Evolutionary conservation across 2,797 vertebrate genomes (phyloP), one percentile per base, ranked within the genome.

Genomic region (Macroramphosus scolopax): DNA sequence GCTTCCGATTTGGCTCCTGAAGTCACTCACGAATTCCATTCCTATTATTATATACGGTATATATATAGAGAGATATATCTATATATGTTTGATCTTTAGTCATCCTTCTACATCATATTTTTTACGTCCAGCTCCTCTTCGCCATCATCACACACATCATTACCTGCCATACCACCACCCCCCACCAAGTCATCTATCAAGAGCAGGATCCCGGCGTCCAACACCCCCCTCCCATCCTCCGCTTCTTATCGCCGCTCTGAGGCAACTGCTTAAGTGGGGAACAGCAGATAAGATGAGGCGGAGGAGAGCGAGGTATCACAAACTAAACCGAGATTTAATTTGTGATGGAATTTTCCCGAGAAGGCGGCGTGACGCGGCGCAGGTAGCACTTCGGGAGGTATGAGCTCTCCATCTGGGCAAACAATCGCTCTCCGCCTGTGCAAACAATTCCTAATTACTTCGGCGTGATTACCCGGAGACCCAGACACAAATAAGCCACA

Each of bases 361-460:
- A 39, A 38, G 47, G 35, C 12, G 8, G 37, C 4, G 30, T 16
- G 60, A 50, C 18, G 46, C 18, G 5, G 50, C 8, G 24, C 69
- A 77, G 77, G 83, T 80, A 78, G 62, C 63, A 68, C 62, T 57
- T 78, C 61, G 77, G 75, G 77, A 68, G 66, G 77, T 56, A 56
- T 11, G 68, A 34, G 63, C 49, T 17, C 36, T 68, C 74, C 63
- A 67, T 80, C 71, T 81, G 82, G 61, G 74, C 77, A 77, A 80
- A 83, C 80, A 86, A 84, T 80, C 72, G 63, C 54, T 67, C 54
- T 54, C 82, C 24, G 55, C 65, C 73, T 79, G 83, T 71, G 80
- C 71, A 83, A 84, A 85, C 84, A 88, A 83, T 78, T 77, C 68
- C 49, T 86, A 87, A 89, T 88, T 83, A 82, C 69, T 50, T 60